These are phyloP conservation scores for Diaprepes abbreviatus DNA, from an alignment of 2,888 invertebrate genomes.

Conservation along the genomic window DNA sequence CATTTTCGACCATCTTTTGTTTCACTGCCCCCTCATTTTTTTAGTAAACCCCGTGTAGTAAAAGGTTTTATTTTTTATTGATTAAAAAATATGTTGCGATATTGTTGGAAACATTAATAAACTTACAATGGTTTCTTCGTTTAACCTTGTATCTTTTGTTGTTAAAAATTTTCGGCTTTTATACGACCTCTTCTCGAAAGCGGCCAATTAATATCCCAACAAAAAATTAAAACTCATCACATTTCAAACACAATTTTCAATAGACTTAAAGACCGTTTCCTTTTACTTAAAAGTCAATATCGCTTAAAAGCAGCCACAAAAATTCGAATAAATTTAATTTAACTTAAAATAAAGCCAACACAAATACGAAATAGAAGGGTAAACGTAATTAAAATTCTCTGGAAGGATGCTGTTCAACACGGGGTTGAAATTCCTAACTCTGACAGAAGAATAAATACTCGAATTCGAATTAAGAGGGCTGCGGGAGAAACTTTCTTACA, in stretches of 20 bases:
- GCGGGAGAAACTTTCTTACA: constrained; percentile 47
- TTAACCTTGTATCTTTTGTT: background rate
- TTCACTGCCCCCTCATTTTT: too few relatives aligned
- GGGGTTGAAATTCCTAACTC: constrained; percentile 64
- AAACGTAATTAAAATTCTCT: constrained; percentile 66
- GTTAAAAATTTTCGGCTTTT: background rate
- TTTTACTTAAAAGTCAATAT: constrained; percentile 38
- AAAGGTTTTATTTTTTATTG: too few relatives aligned
- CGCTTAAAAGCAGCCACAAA: constrained; percentile 52
- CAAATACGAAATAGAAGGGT: constrained; percentile 62
- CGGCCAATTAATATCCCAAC: background rate
- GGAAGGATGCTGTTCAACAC: constrained; percentile 55
- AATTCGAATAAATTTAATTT: constrained; percentile 54
- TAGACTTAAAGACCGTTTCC: constrained; percentile 22
- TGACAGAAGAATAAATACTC: constrained; percentile 64
- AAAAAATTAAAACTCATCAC: constrained; percentile 1
- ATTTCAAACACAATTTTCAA: constrained; percentile 19
- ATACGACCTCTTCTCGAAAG: background rate
- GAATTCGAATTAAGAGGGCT: constrained; percentile 61
- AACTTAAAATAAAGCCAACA: constrained; percentile 60
- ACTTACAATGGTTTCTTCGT: background rate
- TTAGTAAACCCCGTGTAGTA: too few relatives aligned
- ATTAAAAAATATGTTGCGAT: too few relatives aligned
- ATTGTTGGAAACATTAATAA: too few relatives aligned
- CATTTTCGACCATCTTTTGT: too few relatives aligned